Evolutionary conservation across 2,113 vertebrate species (phyloP).

Genomic region (Neotoma lepida): DNA sequence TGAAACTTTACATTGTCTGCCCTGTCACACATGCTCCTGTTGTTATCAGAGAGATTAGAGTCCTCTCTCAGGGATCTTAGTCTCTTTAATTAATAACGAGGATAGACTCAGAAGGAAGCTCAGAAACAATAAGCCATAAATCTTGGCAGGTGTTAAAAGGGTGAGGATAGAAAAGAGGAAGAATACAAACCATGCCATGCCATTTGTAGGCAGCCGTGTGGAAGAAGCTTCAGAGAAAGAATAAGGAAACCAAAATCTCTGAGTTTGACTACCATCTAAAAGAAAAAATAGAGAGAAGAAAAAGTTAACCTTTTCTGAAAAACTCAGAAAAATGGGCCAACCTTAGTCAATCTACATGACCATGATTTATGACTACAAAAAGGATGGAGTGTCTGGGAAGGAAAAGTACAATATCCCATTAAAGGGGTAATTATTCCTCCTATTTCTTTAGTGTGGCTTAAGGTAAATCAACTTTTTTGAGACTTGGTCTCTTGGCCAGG

Average conservation of each 20-base stretch:
- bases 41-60: not conserved
- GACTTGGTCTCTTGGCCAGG: not conserved
- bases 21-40: not conserved
- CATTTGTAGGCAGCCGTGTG: not conserved
- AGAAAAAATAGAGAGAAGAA: not conserved
- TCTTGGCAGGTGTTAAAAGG: not conserved
- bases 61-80: not conserved
- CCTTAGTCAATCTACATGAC: not conserved
- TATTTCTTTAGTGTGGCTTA: not conserved
- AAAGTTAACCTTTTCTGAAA: not conserved
- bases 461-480: not conserved
- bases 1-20: no score
- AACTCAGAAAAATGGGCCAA: not conserved
- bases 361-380: not conserved
- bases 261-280: not conserved
- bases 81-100: not conserved
- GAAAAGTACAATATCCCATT: not conserved
- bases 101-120: not conserved
- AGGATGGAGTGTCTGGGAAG: not conserved
- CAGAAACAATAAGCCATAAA: not conserved
- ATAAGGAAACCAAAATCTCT: no score
- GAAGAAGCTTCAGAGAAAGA: not conserved
- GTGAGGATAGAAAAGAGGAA: not conserved
- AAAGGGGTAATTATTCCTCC: not conserved
- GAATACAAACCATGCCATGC: not conserved